These are phyloP conservation scores for Leiothrix lutea DNA, from an alignment of 2,113 vertebrate species.

Conservation along the genomic window DNA sequence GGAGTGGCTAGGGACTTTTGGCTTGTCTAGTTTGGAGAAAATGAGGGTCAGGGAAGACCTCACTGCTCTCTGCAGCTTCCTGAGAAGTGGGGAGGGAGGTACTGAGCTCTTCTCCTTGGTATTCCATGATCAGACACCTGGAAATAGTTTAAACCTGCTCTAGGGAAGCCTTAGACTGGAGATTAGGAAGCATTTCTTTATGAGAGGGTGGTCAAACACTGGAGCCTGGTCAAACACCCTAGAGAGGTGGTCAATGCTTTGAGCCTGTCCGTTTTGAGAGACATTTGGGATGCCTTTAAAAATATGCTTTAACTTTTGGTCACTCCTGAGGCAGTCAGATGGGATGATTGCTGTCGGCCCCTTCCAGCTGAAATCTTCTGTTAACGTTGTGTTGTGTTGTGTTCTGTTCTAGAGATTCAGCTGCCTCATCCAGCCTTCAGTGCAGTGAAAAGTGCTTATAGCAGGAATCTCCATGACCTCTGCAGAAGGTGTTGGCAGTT, in stretches of 20 bases:
- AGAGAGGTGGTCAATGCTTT: not conserved
- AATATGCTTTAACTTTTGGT: not conserved
- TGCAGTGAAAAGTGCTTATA: not conserved
- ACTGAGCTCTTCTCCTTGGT: not conserved
- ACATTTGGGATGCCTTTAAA: not conserved
- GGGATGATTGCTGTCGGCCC: not conserved
- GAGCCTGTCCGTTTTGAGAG: not conserved
- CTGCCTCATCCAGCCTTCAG: not conserved
- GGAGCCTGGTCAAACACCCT: not conserved
- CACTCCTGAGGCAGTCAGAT: not conserved
- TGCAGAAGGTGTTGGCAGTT: not conserved
- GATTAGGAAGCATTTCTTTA: not conserved
- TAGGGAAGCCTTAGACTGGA: not conserved
- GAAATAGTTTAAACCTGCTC: not conserved
- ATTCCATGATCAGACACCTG: fast-evolving
- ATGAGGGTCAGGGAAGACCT: not conserved
- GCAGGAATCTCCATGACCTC: not conserved
- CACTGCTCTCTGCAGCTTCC: not conserved
- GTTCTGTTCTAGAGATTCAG: not conserved
- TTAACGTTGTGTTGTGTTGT: not conserved
- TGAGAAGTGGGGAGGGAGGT: not conserved
- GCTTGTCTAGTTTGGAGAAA: not conserved
- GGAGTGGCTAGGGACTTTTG: fast-evolving
- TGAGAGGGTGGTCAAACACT: not conserved
- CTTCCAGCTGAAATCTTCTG: not conserved